Conservation (phyloP, 2,797 vertebrate species). For the Leucoraja ocellata region DNA sequence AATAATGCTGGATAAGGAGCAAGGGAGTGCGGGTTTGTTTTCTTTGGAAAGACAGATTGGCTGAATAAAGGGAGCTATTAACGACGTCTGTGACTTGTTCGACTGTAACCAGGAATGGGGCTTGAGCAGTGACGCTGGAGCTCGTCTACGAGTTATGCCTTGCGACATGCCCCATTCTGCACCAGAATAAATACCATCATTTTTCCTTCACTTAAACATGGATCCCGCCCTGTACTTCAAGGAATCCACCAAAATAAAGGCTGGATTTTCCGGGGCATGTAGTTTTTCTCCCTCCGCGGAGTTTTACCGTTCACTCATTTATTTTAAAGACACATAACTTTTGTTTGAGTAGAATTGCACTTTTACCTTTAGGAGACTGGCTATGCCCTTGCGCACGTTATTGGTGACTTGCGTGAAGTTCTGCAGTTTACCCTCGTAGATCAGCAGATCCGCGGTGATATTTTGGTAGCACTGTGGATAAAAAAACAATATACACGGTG, state of each 20-base stretch:
- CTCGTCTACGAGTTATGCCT: neutral
- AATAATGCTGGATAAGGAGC: neutral
- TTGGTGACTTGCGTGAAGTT: slow-evolving; percentile 37
- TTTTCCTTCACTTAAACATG: neutral
- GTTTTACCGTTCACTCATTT: neutral
- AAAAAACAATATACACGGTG: neutral
- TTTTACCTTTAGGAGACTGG: neutral
- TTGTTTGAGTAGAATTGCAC: neutral
- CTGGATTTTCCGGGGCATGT: neutral
- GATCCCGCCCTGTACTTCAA: neutral
- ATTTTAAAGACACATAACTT: neutral
- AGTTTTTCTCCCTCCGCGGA: neutral
- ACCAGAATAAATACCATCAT: neutral
- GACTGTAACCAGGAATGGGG: neutral
- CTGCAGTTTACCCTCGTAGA: slow-evolving; percentile 55
- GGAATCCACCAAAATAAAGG: neutral
- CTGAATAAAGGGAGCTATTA: neutral
- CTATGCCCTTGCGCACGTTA: neutral
- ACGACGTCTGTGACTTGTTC: neutral
- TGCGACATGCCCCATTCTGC: neutral
- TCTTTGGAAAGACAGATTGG: neutral
- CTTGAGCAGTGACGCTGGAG: neutral
- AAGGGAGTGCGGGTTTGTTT: neutral
- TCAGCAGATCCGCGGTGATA: slow-evolving; percentile 55
- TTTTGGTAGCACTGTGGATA: slow-evolving; percentile 15